Evolutionary conservation across 2,888 invertebrate genomes (phyloP), one percentile per base, ranked within the genome.

Genomic region (Poecilobothrus nobilitatus): DNA sequence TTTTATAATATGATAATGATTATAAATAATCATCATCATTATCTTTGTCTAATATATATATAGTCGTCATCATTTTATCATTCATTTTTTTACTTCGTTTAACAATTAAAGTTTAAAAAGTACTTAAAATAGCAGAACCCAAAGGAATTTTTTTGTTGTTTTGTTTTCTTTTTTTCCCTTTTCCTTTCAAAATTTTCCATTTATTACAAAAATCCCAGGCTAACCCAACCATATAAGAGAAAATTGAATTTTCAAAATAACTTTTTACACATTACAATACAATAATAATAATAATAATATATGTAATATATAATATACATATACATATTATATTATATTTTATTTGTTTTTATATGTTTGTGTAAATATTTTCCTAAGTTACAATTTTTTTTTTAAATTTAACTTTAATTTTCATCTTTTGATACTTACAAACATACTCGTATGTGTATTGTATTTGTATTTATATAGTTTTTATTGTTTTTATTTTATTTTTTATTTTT

Each of bases 211-310:
- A 27, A 27, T 27, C 27, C 27, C 27, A 27, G 27, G 27, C 27
- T 27, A 27, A 27, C 27, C 27, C 27, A 27, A 27, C 27, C n/a
- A 53, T 12, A 53, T 18, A 53, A 53, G 15, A n/a, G 53, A 53
- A 53, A 53, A 53, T 53, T 53, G 53, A 53, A 53, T 53, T 53
- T 53, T 53, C n/a, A 53, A 53, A 41, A 53, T n/a, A 53, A 18
- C 6, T 18, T 53, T 53, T 53, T 53, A 6, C 53, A 18, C 53
- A 9, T 53, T 18, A n/a, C 53, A 53, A 37, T 10, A 8, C 37
- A 37, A 8, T 37, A 12, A 7, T 34, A 34, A 7, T 34, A 7
- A 34, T 7, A 34, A 34, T n/a, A n/a, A n/a, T n/a, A n/a, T n/a
- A n/a, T n/a, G n/a, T n/a, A n/a, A n/a, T n/a, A n/a, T n/a, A n/a